Evolutionary conservation across 1,140 invertebrate species (phyloP), one percentile per base, ranked within the genome.

Genomic region (Batillaria attramentaria): DNA sequence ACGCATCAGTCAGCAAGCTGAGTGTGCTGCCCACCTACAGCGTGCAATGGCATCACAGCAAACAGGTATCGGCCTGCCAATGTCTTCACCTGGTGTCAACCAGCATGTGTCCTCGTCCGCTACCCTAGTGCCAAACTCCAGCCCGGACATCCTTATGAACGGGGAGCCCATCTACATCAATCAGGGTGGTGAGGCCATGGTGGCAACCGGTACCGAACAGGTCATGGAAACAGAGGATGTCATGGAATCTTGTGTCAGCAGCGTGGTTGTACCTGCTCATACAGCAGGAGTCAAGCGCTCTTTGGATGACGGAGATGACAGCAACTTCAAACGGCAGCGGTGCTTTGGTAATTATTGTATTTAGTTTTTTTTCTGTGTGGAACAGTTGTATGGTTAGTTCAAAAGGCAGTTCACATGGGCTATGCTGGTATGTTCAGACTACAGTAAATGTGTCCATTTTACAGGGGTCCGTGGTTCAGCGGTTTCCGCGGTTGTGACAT

Each of bases 151-250:
- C 18, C 73, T 75, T 31, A 75, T 75, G 73, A 75, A 75, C 18
- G 73, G 73, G 39, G 73, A 75, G 39, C 31, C 46, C 0, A 75
- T 75, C 54, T 75, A 75, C 57, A 37, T 62, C 54, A 70, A 42
- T 20, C 18, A 54, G 33, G 18, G 35, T 28, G 43, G 20, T 16
- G 5, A 8, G 8, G 37, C 31, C 37, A 65, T 8, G 16, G 5
- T 31, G 16, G 28, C 3, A 6, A n/a, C n/a, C 35, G 54, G 41
- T 33, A n/a, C 28, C 20, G 37, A 65, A 31, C 73, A 75, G 28
- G 73, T 62, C n/a, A 75, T 75, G 73, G 73, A 75, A 24, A 75
- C 42, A 39, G 73, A 28, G 24, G 73, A 75, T 50, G 73, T 62
- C 20, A 69, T 69, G 37, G 66, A 41, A 24, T 5, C 8, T 18